Evolutionary conservation across 2,797 vertebrate species (phyloP), one percentile per base, ranked within the genome.

Genomic region (Takifugu rubripes): DNA sequence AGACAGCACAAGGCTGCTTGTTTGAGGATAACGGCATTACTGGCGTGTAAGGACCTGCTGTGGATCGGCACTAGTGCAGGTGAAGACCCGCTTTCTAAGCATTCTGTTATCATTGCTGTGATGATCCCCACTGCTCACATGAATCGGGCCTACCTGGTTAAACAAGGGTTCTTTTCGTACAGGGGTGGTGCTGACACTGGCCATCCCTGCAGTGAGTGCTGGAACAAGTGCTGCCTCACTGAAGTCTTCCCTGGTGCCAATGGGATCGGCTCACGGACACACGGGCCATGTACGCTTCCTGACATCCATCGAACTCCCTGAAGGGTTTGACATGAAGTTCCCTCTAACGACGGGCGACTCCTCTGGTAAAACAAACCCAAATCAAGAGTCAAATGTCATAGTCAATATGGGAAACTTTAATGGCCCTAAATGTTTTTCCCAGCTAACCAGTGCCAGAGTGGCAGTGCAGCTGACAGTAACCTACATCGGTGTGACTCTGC

Each of bases 1-100:
- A 90, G 97, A 52, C 97, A 99, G 83, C 97, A 99, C 90, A 99
- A 99, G 72, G 96, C 97, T 0, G 97, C 97, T n/a, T 99, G 97
- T 77, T 87, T 99, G 77, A 88, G 96, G 61, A 98, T 99, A 91
- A 99, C 97, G 0, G 95, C 97, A 0, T 88, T 99, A 51, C 79
- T 99, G 83, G 96, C 87, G 6, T 99, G 97, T 57, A 95, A 96
- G 64, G 96, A 99, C 59, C 77, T 99, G 67, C 91, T 99, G 64
- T 99, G 97, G 97, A 94, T 99, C 1, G 96, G 97, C 49, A 98
- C 97, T 67, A 98, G 96, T 0, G 97, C 97, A 0, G 88, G 88
- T 89, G 60, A 62, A 48, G 42, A 54, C 21, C 25, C 16, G 1
- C 6, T 3, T 16, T 45, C 43, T 40, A 14, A 40, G 36, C 11